Evolutionary conservation across 2,888 invertebrate genomes (phyloP), one percentile per base, ranked within the genome.

Genomic region (Cataglyphis rosenhaueri): DNA sequence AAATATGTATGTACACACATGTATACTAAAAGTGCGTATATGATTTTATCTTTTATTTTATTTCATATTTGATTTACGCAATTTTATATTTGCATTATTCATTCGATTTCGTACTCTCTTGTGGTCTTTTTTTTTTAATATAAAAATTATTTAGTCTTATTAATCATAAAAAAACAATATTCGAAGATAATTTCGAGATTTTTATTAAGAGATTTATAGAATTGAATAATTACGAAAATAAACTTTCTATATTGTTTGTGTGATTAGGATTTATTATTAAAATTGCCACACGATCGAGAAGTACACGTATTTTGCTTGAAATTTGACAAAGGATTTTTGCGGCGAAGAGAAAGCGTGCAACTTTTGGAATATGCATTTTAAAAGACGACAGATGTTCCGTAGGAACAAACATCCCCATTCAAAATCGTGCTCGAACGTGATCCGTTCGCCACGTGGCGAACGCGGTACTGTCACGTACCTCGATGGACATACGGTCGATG

Each of bases 311-410:
- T 55, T 38, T 25, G 35, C 29, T 25, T 21, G 35, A 66, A 78
- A 29, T 66, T 59, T 44, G 57, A 78, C 70, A 61, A 48, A 70
- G 44, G 2, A 59, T 48, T 52, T 52, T 61, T 59, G 25, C n/a
- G 32, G 6, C 41, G 41, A 21, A 55, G 59, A 79, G 76, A 76
- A 76, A 76, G 76, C 68, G 70, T 41, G 15, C 41, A 41, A 76
- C 21, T 70, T 59, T 35, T 70, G 70, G 70, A 21, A 9, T 59
- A 59, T 76, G 75, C 52, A 68, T 64, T 76, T 76, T 61, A 71
- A 79, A 79, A 79, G 59, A 3, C 59, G 48, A 18, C 78, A 79
- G 78, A 79, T 79, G 78, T 78, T 78, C 18, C 78, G 32, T 57
- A 70, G 59, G 71, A 44, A 66, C 29, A 29, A 29, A 29, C 2